Conservation (phyloP, 1,140 invertebrate species). For the Scaptomyza hsui region DNA sequence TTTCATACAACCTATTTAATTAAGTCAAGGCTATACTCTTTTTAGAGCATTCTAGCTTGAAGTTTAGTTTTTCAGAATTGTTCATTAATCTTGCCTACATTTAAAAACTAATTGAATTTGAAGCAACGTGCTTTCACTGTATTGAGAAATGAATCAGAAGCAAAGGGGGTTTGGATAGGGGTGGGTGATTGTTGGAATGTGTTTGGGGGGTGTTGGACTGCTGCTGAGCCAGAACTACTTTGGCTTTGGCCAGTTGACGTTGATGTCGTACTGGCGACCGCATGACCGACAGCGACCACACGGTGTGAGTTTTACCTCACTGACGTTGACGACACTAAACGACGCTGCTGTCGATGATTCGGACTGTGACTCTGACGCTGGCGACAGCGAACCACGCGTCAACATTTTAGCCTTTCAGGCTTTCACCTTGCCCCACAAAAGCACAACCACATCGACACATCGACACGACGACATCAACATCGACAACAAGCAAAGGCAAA, state of each 20-base stretch:
- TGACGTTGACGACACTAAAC: neutral
- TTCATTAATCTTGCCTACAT: too few species aligned
- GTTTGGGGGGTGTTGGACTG: too few species aligned
- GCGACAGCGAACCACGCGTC: constrained; percentile 18
- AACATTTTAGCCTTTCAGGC: constrained; percentile 22
- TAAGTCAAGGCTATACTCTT: too few species aligned
- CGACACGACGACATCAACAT: too few species aligned
- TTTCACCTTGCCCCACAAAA: constrained; percentile 62
- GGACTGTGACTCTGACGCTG: constrained; percentile 6
- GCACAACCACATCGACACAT: constrained; percentile 8
- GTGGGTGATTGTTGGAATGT: neutral
- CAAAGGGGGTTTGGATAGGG: neutral
- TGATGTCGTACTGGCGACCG: constrained; percentile 32
- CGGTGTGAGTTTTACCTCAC: neutral
- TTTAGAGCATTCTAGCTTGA: too few species aligned
- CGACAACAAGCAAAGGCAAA: too few species aligned
- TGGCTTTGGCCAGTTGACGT: constrained; percentile 31
- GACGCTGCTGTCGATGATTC: neutral
- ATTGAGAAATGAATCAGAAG: too few species aligned
- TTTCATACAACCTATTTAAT: too few species aligned
- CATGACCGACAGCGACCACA: constrained; percentile 36
- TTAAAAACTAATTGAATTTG: too few species aligned
- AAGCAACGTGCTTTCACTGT: too few species aligned
- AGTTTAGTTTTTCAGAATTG: too few species aligned
- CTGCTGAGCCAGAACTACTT: constrained; percentile 1